Percentiles rank a stretch among this genome's conserved stretches.
phyloP scores from a whole-genome alignment of 2,113 vertebrate species.

The Promerops cafer region DNA sequence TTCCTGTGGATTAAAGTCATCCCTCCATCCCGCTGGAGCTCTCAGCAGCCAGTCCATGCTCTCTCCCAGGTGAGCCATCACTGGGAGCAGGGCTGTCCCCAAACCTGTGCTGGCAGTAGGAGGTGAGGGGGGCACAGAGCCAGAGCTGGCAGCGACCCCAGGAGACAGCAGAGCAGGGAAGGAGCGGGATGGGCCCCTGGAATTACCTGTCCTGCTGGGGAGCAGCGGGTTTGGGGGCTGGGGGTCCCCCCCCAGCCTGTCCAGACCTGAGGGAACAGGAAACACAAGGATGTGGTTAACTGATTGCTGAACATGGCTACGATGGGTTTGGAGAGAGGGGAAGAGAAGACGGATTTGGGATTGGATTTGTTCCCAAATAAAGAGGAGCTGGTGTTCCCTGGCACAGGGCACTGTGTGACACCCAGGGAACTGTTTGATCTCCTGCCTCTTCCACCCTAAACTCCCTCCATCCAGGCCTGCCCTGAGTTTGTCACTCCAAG shows the following conservation, averaged over 20 bases:
- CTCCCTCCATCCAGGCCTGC: background rate
- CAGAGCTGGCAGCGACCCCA: accelerated
- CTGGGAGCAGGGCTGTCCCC: background rate
- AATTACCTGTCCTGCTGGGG: conserved; percentile 30
- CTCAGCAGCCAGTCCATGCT: background rate
- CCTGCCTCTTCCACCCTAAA: background rate
- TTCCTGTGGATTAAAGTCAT: too few relatives aligned
- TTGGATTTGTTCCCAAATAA: background rate
- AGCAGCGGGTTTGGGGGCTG: background rate
- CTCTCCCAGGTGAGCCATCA: background rate
- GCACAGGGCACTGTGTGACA: background rate
- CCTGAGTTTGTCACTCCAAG: background rate
- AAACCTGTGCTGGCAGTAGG: background rate
- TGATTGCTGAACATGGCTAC: accelerated
- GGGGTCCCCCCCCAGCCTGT: background rate
- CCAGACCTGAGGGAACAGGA: background rate
- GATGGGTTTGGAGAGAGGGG: background rate
- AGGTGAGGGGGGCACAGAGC: background rate
- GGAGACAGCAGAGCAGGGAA: background rate
- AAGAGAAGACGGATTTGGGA: background rate
- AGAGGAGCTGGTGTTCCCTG: background rate
- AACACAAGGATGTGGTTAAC: background rate
- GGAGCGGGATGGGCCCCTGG: too few relatives aligned
- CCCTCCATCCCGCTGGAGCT: background rate
- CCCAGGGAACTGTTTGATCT: background rate